These are phyloP conservation scores for Cololabis saira DNA, from an alignment of 2,113 vertebrate genomes.

Conservation along the genomic window DNA sequence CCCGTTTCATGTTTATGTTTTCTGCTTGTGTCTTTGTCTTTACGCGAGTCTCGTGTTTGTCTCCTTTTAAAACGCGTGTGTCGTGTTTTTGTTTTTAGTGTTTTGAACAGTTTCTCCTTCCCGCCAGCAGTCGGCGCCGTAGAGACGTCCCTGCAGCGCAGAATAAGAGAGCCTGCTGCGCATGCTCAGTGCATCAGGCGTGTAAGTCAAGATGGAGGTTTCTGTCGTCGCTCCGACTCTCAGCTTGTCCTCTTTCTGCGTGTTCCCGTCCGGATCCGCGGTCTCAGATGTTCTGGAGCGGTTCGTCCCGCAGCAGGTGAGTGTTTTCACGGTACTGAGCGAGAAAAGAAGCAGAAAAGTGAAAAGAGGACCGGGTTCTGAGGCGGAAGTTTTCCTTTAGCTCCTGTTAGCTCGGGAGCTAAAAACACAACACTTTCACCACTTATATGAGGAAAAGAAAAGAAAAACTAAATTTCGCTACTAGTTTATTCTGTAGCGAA, in stretches of 20 bases:
- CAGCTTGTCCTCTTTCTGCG: neutral
- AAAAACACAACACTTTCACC: no score
- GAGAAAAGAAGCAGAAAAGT: no score
- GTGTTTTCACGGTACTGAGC: neutral
- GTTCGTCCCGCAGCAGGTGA: constrained; percentile 60
- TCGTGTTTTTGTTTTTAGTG: no score
- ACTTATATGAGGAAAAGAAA: no score
- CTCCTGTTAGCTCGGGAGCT: neutral
- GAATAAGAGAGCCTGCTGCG: constrained; percentile 4
- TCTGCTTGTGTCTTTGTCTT: no score
- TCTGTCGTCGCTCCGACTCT: constrained; percentile 44
- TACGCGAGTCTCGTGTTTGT: no score
- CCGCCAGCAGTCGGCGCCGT: no score
- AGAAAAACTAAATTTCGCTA: no score
- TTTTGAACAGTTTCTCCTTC: no score
- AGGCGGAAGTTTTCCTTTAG: neutral
- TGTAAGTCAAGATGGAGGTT: constrained; percentile 65
- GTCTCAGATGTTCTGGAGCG: constrained; percentile 61
- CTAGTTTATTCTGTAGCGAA: no score
- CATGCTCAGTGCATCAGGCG: neutral
- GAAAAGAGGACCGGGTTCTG: neutral
- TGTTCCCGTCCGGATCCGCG: constrained; percentile 46
- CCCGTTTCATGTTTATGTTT: no score
- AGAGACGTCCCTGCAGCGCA: neutral
- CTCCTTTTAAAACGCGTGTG: no score